These are phyloP conservation scores for Larimichthys crocea DNA, from an alignment of 2,113 vertebrate genomes.

Conservation along the genomic window DNA sequence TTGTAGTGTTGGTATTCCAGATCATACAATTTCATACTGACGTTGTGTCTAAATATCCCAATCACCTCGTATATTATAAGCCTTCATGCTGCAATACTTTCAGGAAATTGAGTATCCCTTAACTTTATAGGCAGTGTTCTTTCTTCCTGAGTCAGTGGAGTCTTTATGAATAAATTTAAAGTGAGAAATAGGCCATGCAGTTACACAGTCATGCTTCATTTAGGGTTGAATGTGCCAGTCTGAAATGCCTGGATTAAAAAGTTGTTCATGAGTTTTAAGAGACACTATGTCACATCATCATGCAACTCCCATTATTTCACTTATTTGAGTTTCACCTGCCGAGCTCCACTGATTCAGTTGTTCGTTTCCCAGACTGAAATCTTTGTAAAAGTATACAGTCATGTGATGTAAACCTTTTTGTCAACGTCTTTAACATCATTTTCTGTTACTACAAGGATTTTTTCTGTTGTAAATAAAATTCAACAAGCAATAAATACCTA, in stretches of 20 bases:
- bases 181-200: constrained; percentile 18
- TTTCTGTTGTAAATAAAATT: neutral
- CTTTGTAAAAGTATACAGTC: neutral
- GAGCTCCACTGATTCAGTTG: neutral
- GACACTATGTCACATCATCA: neutral
- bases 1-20: constrained; percentile 42
- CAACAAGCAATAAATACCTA: neutral
- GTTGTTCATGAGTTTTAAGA: constrained; percentile 5
- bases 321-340: neutral
- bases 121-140: constrained; percentile 24
- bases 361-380: neutral
- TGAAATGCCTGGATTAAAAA: constrained; percentile 31
- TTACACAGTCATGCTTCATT: constrained; percentile 37
- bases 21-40: constrained; percentile 32
- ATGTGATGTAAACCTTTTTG: neutral
- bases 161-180: constrained; percentile 25
- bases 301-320: neutral
- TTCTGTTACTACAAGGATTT: neutral
- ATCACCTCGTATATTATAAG: constrained; percentile 11
- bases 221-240: constrained; percentile 23
- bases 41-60: constrained; percentile 17
- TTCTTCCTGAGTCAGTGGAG: constrained; percentile 30
- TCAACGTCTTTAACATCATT: too few relatives aligned
- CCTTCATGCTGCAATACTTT: constrained; percentile 17
- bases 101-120: constrained; percentile 21